Base-by-base conservation (phyloP, 2,113 vertebrate genomes). In the Stigmatopora nigra region DNA sequence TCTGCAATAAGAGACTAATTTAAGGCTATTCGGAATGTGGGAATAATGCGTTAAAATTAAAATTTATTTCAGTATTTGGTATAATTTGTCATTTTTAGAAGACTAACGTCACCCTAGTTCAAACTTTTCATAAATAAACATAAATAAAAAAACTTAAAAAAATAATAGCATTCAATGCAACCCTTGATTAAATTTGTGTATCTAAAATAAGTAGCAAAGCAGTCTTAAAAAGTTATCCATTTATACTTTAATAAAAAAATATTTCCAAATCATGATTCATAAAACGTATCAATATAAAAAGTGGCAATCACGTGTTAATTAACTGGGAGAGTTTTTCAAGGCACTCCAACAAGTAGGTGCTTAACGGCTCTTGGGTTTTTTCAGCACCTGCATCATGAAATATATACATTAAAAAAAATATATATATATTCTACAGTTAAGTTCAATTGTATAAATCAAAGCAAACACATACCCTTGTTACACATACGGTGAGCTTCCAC, bases 311-410 rank as follows among this genome's bases (percentile, higher is more conserved):
- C 9, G 59, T 61, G 41, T 83, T 92, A 9, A 99, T 90, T 69
- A 95, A 87, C 45, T 92, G 89, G 1, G 89, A 82, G 12, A 98
- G 76, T 70, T 89, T 95, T 73, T 93, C 92, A 55, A 99, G 92
- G 78, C 95, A 97, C 87, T 92, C 94, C 71, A 94, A 67, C 61
- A 94, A 81, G 80, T 99, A 93, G 70, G 72, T 25, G 52, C 85
- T 89, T 22, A 89, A 72, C 5, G 90, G 80, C 22, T 87, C 88
- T 76, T 84, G 88, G 46, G 88, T 86, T 48, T 83, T 81, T 52
- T 85, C 81, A 69, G 86, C 62, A 78, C 83, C 95, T 98, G 80
- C 36, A 36, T 31, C 31, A 41, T n/a, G 1, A 41, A 13, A 44
- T 11, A 35, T 13, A 5, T 13, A 45, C 3, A 31, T 31, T 56